phyloP scores from a whole-genome alignment of 1,140 invertebrate species.

The Daktulosphaira vitifoliae region DNA sequence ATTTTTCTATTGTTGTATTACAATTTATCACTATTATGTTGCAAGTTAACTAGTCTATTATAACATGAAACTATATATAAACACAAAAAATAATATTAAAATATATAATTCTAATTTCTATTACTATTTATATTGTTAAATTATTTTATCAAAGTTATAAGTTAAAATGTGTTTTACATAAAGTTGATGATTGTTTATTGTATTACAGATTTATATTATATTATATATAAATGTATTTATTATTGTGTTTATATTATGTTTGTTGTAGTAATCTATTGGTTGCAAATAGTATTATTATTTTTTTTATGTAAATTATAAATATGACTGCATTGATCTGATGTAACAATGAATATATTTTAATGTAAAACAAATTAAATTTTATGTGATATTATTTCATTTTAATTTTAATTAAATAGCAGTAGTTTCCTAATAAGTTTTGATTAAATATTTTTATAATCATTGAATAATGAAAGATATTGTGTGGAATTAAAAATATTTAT shows the following conservation, averaged over 20 bases:
- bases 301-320: not conserved
- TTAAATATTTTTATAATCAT: conserved; percentile 1
- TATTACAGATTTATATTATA: conserved; percentile 9
- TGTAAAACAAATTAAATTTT: not conserved
- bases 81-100: too few relatives aligned
- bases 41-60: conserved; percentile 18
- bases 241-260: not conserved
- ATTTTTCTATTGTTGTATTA: too few relatives aligned
- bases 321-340: not conserved
- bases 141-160: not conserved
- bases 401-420: not conserved
- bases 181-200: not conserved
- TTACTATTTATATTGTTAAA: conserved; percentile 38
- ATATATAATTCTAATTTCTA: not conserved
- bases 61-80: not conserved
- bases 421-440: not conserved
- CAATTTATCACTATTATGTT: not conserved
- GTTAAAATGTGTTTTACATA: not conserved
- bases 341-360: not conserved
- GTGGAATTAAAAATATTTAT: too few relatives aligned
- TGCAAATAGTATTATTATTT: not conserved
- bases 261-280: not conserved
- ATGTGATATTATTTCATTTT: conserved; percentile 23
- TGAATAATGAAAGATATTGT: too few relatives aligned
- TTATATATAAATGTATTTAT: conserved; percentile 20